Base-by-base conservation (phyloP, 1,140 invertebrate genomes). In the Pseudachorutes palmiensis region DNA sequence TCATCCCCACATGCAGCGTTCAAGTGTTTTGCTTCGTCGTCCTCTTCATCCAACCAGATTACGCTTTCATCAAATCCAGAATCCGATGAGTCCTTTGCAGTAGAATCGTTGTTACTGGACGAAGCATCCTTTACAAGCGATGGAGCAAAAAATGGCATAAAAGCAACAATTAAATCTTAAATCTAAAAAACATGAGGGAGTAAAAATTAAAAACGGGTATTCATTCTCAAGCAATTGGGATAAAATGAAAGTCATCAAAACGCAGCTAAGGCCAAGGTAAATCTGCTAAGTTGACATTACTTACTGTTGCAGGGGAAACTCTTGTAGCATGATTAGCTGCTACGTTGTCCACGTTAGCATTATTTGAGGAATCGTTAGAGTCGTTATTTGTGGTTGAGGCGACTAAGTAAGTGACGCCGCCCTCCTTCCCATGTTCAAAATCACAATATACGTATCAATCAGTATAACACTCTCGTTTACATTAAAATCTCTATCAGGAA, bases 291-390 rank as follows among this genome's bases (percentile, higher is more conserved):
- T 22, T 76, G 72, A 73, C 67, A 70, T 70, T 76, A 86, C 87
- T 88, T 86, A 92, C 90, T 78, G 90, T 92, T 74, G 89, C 89
- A 75, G 90, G 90, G 75, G 90, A 91, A 75, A 92, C 89, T 77
- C 90, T 83, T 76, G 89, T 91, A 71, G 89, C 89, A 81, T 89
- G 87, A 73, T 87, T 85, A 73, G 84, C 73, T 82, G 80, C 65
- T 83, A 82, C 76, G 70, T 79, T 78, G 69, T 76, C 68, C 73
- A 75, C 2, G 71, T 61, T 77, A 77, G 81, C 81, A 78, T 80
- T 82, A 73, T 75, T 79, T 70, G 81, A 80, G 75, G 81, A 78
- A 67, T 81, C 79, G 71, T 81, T 80, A 76, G 81, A 78, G 68
- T 81, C 81, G 74, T 81, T 79, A 74, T 82, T 81, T 78, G 79